Conservation (phyloP, 2,888 invertebrate genomes). For the Spilarctia lutea region DNA sequence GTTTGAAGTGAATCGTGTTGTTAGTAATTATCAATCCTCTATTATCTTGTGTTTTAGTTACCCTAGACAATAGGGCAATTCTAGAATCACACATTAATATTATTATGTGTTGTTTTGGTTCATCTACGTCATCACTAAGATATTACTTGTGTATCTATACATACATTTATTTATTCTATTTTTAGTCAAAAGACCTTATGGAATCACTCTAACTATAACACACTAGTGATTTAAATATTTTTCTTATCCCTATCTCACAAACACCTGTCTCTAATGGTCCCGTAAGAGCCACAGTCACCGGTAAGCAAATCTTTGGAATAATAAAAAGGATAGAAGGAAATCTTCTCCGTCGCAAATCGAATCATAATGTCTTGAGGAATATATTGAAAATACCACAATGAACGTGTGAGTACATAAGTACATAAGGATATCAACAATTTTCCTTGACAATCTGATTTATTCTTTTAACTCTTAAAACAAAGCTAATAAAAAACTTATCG, state of each 20-base stretch:
- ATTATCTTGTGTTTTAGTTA: too few relatives aligned
- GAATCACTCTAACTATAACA: not conserved
- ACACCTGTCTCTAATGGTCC: conserved; percentile 12
- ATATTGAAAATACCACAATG: conserved; percentile 29
- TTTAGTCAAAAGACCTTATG: too few relatives aligned
- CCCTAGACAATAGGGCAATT: too few relatives aligned
- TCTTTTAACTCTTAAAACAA: not conserved
- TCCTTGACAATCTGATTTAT: not conserved
- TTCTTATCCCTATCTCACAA: not conserved
- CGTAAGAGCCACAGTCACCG: conserved; percentile 10
- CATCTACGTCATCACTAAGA: not conserved
- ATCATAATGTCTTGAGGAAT: conserved; percentile 43
- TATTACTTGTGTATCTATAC: not conserved
- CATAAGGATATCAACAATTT: not conserved
- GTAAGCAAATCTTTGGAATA: conserved; percentile 30
- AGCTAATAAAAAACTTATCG: not conserved
- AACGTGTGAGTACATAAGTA: not conserved
- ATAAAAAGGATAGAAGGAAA: conserved; percentile 35
- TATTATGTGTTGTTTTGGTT: not conserved
- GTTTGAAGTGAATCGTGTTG: too few relatives aligned
- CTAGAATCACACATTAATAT: too few relatives aligned
- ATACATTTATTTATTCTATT: too few relatives aligned
- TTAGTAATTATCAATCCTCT: too few relatives aligned
- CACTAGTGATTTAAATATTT: not conserved
- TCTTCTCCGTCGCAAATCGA: conserved; percentile 43